A percentile compares a stretch with the other conserved stretches of the same genome.
phyloP scores from a whole-genome alignment of 2,113 vertebrate species.

The Ceyx margarethae region DNA sequence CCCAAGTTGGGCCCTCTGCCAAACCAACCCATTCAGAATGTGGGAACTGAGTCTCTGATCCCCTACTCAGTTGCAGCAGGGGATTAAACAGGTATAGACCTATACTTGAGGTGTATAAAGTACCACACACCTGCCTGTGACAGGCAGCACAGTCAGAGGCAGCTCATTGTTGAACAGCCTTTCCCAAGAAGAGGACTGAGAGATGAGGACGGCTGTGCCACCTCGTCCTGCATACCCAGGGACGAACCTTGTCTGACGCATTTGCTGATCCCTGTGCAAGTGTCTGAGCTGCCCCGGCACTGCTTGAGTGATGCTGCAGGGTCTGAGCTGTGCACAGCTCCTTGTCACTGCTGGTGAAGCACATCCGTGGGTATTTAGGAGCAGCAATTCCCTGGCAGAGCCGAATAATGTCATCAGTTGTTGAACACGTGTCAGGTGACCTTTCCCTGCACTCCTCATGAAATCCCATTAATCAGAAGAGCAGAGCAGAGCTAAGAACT shows the following conservation, averaged over 20 bases:
- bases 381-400: neutral
- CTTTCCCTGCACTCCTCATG: conserved; percentile 36
- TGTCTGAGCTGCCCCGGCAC: accelerated
- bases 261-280: neutral
- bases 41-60: neutral
- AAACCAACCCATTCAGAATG: accelerated
- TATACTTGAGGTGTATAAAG: accelerated
- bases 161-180: accelerated
- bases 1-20: neutral
- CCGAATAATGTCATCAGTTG: conserved; percentile 22
- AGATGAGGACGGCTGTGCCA: accelerated
- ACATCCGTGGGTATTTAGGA: neutral
- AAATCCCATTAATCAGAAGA: conserved; percentile 62
- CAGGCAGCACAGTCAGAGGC: neutral
- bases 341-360: neutral
- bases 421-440: conserved; percentile 25
- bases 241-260: neutral
- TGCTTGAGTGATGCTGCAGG: neutral
- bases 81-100: neutral
- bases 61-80: neutral
- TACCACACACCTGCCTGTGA: neutral
- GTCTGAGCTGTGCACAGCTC: neutral
- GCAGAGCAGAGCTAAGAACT: conserved; percentile 28
- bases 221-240: accelerated
- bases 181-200: accelerated